phyloP scores from a whole-genome alignment of 2,888 invertebrate genomes.

The Euplexia lucipara region DNA sequence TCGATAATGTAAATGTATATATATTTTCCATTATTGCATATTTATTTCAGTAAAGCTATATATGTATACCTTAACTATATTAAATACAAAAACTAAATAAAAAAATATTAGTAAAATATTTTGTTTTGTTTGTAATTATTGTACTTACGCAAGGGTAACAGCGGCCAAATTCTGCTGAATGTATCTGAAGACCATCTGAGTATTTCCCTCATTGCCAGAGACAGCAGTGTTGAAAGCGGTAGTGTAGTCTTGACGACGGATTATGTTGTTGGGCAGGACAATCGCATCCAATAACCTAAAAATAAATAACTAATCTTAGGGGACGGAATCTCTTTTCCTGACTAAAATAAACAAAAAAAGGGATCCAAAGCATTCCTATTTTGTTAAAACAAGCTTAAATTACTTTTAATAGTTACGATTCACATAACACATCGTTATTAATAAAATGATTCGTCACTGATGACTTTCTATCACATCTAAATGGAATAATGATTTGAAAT shows the following conservation, averaged over 20 bases:
- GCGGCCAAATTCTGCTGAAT: conserved; percentile 77
- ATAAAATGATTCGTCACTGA: too few relatives aligned
- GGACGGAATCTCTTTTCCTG: background rate
- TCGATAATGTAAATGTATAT: too few relatives aligned
- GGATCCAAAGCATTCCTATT: background rate
- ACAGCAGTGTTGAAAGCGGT: conserved; percentile 87
- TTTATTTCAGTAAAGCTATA: too few relatives aligned
- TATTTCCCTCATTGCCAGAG: conserved; percentile 89
- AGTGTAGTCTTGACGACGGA: conserved; percentile 88
- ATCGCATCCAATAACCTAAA: conserved; percentile 78
- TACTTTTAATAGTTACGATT: too few relatives aligned
- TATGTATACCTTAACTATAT: too few relatives aligned
- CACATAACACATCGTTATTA: too few relatives aligned
- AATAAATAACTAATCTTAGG: background rate
- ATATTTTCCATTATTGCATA: too few relatives aligned
- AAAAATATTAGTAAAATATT: too few relatives aligned
- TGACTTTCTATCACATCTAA: too few relatives aligned
- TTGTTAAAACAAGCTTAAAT: too few relatives aligned
- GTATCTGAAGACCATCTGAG: conserved; percentile 89
- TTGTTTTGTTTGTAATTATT: background rate
- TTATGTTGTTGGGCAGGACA: conserved; percentile 71
- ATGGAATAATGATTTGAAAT: too few relatives aligned
- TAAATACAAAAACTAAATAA: too few relatives aligned
- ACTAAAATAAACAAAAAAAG: background rate
- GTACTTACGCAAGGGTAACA: conserved; percentile 80